phyloP scores from a whole-genome alignment of 64 coral and sea anemone species.

The Exaiptasia diaphana region DNA sequence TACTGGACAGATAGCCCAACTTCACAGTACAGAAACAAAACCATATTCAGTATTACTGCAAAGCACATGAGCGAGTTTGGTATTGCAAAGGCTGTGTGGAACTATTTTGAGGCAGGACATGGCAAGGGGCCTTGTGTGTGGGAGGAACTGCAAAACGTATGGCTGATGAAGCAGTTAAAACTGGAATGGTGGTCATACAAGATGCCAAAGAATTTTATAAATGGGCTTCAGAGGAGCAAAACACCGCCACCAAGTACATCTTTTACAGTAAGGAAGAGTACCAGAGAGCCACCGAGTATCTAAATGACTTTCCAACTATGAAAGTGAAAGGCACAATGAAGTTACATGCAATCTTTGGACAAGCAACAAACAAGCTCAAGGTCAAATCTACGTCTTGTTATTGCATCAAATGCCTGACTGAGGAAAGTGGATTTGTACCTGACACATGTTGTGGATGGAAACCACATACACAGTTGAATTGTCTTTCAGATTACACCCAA shows the following conservation, averaged over 20 bases:
- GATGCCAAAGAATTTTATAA: background rate
- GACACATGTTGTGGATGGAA: background rate
- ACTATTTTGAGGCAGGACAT: constrained; percentile 44
- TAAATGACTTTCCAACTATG: too few relatives aligned
- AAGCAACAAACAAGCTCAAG: background rate
- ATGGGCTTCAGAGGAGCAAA: background rate
- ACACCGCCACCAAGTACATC: background rate
- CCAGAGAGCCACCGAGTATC: background rate
- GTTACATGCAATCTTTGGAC: background rate
- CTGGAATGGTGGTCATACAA: background rate
- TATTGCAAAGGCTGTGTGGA: background rate
- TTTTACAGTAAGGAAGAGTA: background rate
- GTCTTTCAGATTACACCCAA: background rate
- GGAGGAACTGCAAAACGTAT: background rate
- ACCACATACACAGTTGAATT: background rate
- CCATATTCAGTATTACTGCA: constrained; percentile 22
- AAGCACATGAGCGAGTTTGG: constrained; percentile 24
- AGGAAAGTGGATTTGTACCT: background rate
- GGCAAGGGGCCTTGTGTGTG: background rate
- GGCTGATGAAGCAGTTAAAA: constrained; percentile 5
- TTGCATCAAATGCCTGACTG: background rate
- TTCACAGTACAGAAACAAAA: constrained; percentile 52
- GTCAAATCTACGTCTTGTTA: background rate
- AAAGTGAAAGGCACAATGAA: background rate
- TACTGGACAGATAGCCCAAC: constrained; percentile 52